Base-by-base conservation (phyloP, 2,888 invertebrate species). In the Onthophagus sagittarius region DNA sequence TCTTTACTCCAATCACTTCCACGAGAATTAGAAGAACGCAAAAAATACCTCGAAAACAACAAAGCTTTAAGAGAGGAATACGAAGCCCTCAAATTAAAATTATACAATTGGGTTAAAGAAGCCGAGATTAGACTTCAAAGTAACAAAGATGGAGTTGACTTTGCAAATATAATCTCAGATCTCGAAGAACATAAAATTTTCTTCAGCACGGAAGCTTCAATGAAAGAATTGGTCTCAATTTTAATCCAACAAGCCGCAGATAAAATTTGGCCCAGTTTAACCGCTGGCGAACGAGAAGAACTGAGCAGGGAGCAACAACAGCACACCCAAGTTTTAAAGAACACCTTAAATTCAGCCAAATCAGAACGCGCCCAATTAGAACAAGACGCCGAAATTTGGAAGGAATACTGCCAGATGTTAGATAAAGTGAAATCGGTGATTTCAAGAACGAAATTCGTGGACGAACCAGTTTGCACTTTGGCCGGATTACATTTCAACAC, bases 121-220 rank as follows among this genome's bases (percentile, higher is more conserved):
- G 95, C 96, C 0, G 92, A 93, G 78, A 90, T 92, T 70, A 90
- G 93, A 64, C 84, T 97, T 15, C 90, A 91, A 76, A 91, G 92
- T 81, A 91, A 92, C 76, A 93, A 93, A 80, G 93, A 94, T 77
- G 96, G 96, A 11, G 92, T 97, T 5, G 94, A 97, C 83, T 96
- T 95, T 81, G 94, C 94, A 79, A 94, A 94, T 78, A 92, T 97
- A 6, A 87, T 92, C 69, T 88, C 90, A 5, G 94, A 96, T 81
- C 87, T 97, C 23, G 94, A 95, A 81, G 94, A 96, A 80, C 96
- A 96, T 82, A 95, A 94, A 85, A 89, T 91, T 62, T 95, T 94
- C 89, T 95, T 95, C 83, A 90, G 91, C 76, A 92, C 92, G 63
- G 94, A 95, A 81, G 88, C 90, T 0, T 89, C 90, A 15, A 93